Evolutionary conservation across 92 coral and sea anemone species (phyloP).

Genomic region (Heliopora coerulea): DNA sequence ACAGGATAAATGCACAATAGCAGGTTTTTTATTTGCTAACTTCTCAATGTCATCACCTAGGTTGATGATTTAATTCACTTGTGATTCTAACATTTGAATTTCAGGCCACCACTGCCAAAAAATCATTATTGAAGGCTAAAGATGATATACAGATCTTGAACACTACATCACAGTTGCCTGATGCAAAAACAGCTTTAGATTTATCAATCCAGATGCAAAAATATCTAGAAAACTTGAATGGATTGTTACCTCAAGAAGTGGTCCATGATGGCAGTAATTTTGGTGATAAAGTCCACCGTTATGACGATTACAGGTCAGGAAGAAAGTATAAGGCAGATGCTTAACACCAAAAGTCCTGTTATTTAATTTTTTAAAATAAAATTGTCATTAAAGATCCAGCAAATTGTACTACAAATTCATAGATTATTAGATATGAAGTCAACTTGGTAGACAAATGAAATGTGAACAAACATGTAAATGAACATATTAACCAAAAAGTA

Average conservation of each 20-base stretch:
- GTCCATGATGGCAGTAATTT: conserved; percentile 1
- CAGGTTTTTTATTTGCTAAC: no score
- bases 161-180: background rate
- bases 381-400: no score
- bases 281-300: conserved; percentile 24
- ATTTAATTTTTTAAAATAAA: no score
- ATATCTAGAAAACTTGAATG: background rate
- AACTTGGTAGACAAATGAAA: no score
- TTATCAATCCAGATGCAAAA: background rate
- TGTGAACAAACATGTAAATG: no score
- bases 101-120: background rate
- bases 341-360: no score
- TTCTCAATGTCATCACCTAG: no score
- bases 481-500: no score
- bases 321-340: background rate
- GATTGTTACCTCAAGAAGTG: background rate
- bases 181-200: background rate
- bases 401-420: no score
- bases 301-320: conserved; percentile 32
- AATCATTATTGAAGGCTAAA: background rate
- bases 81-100: background rate
- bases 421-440: no score
- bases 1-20: no score
- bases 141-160: background rate
- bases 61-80: no score